Conservation (phyloP, 2,113 vertebrate species). For the Arizona elegans region DNA sequence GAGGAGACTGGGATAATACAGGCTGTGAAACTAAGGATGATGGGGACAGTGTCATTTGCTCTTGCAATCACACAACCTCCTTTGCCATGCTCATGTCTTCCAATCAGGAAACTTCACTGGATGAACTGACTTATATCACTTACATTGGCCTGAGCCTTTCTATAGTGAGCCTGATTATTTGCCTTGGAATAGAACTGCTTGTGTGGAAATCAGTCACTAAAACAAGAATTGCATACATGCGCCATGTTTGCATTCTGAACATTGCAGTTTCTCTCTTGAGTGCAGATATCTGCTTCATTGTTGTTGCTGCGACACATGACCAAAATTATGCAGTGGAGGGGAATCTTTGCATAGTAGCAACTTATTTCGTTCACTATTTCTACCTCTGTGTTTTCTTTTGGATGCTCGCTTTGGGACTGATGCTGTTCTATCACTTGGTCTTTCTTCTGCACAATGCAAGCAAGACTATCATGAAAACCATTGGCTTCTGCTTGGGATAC, state of each 20-base stretch:
- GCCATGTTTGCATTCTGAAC: slow-evolving; percentile 84
- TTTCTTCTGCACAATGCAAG: slow-evolving; percentile 81
- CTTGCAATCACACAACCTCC: slow-evolving; percentile 79
- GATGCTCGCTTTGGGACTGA: slow-evolving; percentile 86
- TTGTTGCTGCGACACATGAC: slow-evolving; percentile 32
- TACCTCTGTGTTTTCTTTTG: slow-evolving; percentile 91
- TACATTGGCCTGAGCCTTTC: slow-evolving; percentile 76
- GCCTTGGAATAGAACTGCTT: slow-evolving; percentile 75
- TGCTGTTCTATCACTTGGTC: slow-evolving; percentile 85
- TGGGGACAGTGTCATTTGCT: slow-evolving; percentile 60
- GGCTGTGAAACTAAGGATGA: slow-evolving; percentile 54
- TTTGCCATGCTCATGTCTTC: slow-evolving; percentile 86
- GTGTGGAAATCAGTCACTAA: slow-evolving; percentile 87
- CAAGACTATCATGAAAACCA: slow-evolving; percentile 74
- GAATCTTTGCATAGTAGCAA: slow-evolving; percentile 66
- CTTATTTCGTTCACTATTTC: slow-evolving; percentile 84
- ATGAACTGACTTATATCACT: slow-evolving; percentile 66
- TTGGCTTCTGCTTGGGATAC: slow-evolving; percentile 81
- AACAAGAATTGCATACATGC: slow-evolving; percentile 80
- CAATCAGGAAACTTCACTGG: accelerated
- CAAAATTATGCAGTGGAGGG: neutral
- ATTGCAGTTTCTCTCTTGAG: slow-evolving; percentile 79
- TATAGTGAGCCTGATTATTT: slow-evolving; percentile 74
- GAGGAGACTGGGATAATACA: slow-evolving; percentile 58
- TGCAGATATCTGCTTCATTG: slow-evolving; percentile 79